Percentiles rank a stretch among this genome's conserved stretches.
phyloP scores from a whole-genome alignment of 2,797 vertebrate species.

The Myotis pilosus region DNA sequence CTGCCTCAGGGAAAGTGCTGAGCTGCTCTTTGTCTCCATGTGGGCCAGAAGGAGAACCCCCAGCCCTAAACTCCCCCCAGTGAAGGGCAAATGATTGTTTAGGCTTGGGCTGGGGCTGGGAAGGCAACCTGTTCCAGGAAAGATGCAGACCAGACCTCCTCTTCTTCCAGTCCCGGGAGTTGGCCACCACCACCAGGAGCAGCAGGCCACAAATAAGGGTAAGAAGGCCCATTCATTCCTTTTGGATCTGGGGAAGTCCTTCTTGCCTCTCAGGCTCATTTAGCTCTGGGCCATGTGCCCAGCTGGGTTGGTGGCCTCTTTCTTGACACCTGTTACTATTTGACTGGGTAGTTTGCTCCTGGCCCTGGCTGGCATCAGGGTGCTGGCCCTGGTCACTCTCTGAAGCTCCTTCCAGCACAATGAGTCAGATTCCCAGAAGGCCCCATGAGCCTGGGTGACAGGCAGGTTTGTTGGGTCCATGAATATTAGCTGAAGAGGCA shows the following conservation, averaged over 20 bases:
- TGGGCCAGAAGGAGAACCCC: not conserved
- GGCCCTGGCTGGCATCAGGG: not conserved
- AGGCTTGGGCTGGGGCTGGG: not conserved
- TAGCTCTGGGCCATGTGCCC: not conserved
- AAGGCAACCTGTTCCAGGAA: not conserved
- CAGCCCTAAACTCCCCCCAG: not conserved
- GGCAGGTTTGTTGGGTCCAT: not conserved
- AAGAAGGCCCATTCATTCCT: not conserved
- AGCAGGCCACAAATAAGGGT: not conserved
- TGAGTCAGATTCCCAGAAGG: not conserved
- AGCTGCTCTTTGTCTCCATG: not conserved
- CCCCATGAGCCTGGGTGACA: not conserved
- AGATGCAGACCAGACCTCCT: not conserved
- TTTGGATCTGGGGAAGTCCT: not conserved
- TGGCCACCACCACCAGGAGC: not conserved
- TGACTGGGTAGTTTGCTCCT: not conserved
- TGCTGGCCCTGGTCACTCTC: not conserved
- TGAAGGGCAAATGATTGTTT: not conserved
- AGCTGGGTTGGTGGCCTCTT: not conserved
- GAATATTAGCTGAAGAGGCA: not conserved
- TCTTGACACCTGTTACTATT: not conserved
- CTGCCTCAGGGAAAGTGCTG: not conserved
- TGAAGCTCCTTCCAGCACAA: not conserved
- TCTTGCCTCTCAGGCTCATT: not conserved
- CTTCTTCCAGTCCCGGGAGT: not conserved